Evolutionary conservation across 2,113 vertebrate species (phyloP), one percentile per base, ranked within the genome.

Genomic region (Takifugu flavidus): DNA sequence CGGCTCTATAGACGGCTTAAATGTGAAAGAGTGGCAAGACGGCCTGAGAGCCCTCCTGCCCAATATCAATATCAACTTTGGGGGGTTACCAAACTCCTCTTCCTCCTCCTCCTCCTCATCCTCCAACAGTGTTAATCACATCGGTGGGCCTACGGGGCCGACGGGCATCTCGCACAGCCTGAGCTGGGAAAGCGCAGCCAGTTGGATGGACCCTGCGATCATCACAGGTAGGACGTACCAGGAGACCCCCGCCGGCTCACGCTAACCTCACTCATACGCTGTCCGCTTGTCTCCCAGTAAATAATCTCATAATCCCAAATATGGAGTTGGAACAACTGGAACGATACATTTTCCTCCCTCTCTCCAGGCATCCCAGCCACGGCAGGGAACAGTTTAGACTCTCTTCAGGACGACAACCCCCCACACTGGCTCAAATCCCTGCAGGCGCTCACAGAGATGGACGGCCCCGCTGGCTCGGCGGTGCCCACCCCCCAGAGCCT

Each of bases 41-140:
- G 96, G 97, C 85, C 93, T 99, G 75, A 94, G 96, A 92, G 97
- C 97, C 85, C 96, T 99, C 88, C 91, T 99, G 89, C 97, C 97
- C 89, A 99, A 99, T 92, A 98, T 99, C 92, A 99, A 99, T 92
- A 98, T 99, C 92, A 99, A 94, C 93, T 99, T 99, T 86, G 96
- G 95, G 91, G 97, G 96, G 89, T 94, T 98, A 90, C 95, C 94
- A 86, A 98, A 95, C 93, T 94, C 94, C 58, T 90, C 90, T 14
- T 92, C 91, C 51, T 92, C 90, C 75, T 91, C 90, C 53, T 92
- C 91, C 59, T 92, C 90, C 54, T 96, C 95, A 76, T 95, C 96
- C 83, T 95, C 95, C 86, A 96, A 95, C 93, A 96, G 94, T 91
- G 94, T 96, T 90, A 96, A 94, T 89, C 96, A 98, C 93, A 95